phyloP scores from a whole-genome alignment of 1,140 invertebrate species.

The Bombus balteatus region DNA sequence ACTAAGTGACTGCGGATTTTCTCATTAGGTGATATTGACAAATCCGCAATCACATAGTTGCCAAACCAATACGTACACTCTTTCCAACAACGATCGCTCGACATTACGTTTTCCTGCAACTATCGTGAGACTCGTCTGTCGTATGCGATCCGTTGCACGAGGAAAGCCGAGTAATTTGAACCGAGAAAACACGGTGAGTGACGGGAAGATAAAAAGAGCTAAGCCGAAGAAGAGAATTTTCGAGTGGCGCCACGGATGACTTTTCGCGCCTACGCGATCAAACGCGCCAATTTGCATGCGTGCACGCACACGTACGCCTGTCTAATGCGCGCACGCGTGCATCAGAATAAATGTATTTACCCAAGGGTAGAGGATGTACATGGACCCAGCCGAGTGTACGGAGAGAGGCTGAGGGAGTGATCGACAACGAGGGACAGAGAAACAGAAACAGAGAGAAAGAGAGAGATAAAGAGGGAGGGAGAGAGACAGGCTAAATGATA shows the following conservation, averaged over 20 bases:
- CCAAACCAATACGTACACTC: too few relatives aligned
- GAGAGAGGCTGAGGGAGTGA: slow-evolving; percentile 2
- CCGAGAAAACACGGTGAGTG: too few relatives aligned
- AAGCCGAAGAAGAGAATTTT: background rate
- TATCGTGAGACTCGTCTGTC: too few relatives aligned
- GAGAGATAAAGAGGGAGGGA: slow-evolving; percentile 1
- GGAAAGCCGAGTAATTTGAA: background rate
- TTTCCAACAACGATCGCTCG: too few relatives aligned
- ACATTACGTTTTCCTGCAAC: too few relatives aligned
- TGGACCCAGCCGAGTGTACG: slow-evolving; percentile 35
- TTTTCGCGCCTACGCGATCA: slow-evolving; percentile 43
- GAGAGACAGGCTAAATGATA: slow-evolving; percentile 23
- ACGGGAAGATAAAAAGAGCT: background rate
- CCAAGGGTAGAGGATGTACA: slow-evolving; percentile 58
- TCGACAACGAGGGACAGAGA: slow-evolving; percentile 4
- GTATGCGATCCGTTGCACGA: too few relatives aligned
- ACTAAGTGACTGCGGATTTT: too few relatives aligned
- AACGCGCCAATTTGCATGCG: slow-evolving; percentile 62
- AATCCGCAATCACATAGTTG: too few relatives aligned
- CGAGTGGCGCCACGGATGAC: background rate
- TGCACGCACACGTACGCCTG: background rate
- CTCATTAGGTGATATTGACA: too few relatives aligned
- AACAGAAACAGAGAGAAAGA: background rate
- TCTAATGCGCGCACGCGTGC: background rate
- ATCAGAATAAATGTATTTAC: slow-evolving; percentile 63